A percentile compares a stretch with the other conserved stretches of the same genome.
phyloP scores from a whole-genome alignment of 2,113 vertebrate species.

The Mormoops blainvillei region DNA sequence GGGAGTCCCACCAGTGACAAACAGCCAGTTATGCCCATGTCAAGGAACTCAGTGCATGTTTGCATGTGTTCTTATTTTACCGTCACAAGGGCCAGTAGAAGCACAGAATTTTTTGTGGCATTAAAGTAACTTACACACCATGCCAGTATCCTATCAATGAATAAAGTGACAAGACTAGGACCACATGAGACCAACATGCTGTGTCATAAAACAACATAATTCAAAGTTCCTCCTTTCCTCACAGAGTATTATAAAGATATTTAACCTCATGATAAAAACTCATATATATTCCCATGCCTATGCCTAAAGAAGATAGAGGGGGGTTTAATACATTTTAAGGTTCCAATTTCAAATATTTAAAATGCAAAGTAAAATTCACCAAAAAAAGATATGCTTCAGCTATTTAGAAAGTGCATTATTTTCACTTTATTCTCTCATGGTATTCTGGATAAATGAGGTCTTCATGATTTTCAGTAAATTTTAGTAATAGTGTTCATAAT shows the following conservation, averaged over 20 bases:
- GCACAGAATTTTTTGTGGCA: not conserved
- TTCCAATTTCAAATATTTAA: not conserved
- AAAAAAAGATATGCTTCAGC: not conserved
- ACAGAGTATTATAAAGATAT: not conserved
- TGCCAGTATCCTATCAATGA: not conserved
- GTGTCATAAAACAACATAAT: fast-evolving
- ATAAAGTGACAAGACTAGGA: not conserved
- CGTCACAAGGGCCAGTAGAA: not conserved
- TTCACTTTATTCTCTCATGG: not conserved
- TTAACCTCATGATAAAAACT: not conserved
- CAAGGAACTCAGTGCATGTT: not conserved
- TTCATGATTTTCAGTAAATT: not conserved
- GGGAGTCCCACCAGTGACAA: not conserved
- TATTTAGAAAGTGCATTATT: not conserved
- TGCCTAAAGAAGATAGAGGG: not conserved
- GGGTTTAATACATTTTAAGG: not conserved
- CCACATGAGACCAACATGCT: not conserved
- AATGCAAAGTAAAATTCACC: not conserved
- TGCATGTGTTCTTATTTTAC: not conserved
- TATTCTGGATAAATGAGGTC: not conserved
- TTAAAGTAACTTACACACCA: not conserved
- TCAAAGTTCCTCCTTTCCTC: not conserved
- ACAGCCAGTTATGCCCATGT: not conserved
- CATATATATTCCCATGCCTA: not conserved
- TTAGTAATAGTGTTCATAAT: not conserved